Evolutionary conservation across 2,797 vertebrate species (phyloP).

Genomic region (Buceros bicornis): DNA sequence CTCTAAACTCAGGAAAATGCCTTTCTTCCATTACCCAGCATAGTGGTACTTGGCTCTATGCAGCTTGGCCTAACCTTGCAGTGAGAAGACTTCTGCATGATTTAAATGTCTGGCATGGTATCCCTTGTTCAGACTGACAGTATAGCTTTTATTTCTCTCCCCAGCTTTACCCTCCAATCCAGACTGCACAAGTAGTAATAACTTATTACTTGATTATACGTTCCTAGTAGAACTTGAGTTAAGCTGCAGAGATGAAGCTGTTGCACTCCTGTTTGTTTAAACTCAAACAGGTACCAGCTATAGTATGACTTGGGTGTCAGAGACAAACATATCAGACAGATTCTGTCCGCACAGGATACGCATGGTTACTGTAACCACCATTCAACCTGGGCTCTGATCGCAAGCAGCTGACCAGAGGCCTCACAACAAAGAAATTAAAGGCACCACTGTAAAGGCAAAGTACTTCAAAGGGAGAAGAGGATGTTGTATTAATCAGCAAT

Average conservation of each 20-base stretch:
- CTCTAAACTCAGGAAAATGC: not conserved
- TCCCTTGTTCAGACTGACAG: not conserved
- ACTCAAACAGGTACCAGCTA: not conserved
- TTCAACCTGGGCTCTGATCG: not conserved
- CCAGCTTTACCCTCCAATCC: not conserved
- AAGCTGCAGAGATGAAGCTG: not conserved
- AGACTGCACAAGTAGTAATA: not conserved
- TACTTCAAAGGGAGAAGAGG: not conserved
- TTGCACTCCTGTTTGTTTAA: not conserved
- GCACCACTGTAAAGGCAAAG: constrained; percentile 51
- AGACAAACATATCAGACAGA: not conserved
- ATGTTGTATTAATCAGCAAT: not conserved
- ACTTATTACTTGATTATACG: not conserved
- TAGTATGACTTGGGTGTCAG: no score
- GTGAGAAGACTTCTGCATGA: not conserved
- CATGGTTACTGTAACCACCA: not conserved
- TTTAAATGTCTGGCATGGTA: not conserved
- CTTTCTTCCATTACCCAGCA: not conserved
- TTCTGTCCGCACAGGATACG: not conserved
- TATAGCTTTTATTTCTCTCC: not conserved
- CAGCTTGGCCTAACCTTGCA: not conserved
- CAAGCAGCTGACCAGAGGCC: not conserved
- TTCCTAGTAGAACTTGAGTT: not conserved
- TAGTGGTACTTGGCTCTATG: not conserved
- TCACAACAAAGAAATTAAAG: constrained; percentile 5